Evolutionary conservation across 2,888 invertebrate genomes (phyloP).

Genomic region (Platycheirus rosarum): DNA sequence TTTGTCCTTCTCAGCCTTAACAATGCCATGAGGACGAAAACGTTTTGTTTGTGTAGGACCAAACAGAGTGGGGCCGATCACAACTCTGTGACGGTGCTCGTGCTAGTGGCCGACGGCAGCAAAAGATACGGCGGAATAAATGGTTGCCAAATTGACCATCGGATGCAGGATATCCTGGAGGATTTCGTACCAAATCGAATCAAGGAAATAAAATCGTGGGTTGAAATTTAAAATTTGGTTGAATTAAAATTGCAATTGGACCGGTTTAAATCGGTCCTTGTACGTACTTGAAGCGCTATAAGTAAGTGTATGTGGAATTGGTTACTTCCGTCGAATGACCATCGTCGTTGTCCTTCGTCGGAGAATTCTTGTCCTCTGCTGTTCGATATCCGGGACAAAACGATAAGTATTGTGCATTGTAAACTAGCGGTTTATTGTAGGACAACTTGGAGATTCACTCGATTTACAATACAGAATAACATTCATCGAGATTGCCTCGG

Average conservation of each 20-base stretch:
- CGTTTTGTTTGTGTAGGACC: constrained; percentile 14
- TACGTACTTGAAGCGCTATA: constrained; percentile 45
- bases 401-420: constrained; percentile 66
- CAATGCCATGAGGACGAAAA: constrained; percentile 10
- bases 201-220: constrained; percentile 71
- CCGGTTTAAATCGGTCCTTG: constrained; percentile 33
- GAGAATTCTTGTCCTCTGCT: constrained; percentile 18
- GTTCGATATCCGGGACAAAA: constrained; percentile 46
- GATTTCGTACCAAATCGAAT: constrained; percentile 71
- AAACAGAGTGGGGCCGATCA: constrained; percentile 9
- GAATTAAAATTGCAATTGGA: constrained; percentile 71
- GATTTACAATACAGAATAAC: constrained; percentile 61
- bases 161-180: constrained; percentile 73
- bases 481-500: constrained; percentile 48
- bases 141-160: constrained; percentile 74
- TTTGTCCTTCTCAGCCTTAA: neutral
- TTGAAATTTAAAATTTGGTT: constrained; percentile 72
- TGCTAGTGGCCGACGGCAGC: constrained; percentile 32
- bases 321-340: constrained; percentile 49
- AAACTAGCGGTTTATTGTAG: constrained; percentile 56
- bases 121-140: constrained; percentile 70
- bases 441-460: constrained; percentile 52
- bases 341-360: constrained; percentile 15
- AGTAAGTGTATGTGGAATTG: constrained; percentile 58
- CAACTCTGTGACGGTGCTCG: no score